These are phyloP conservation scores for Clavelina lepadiformis DNA, from an alignment of 23 tunicate species.

Conservation along the genomic window DNA sequence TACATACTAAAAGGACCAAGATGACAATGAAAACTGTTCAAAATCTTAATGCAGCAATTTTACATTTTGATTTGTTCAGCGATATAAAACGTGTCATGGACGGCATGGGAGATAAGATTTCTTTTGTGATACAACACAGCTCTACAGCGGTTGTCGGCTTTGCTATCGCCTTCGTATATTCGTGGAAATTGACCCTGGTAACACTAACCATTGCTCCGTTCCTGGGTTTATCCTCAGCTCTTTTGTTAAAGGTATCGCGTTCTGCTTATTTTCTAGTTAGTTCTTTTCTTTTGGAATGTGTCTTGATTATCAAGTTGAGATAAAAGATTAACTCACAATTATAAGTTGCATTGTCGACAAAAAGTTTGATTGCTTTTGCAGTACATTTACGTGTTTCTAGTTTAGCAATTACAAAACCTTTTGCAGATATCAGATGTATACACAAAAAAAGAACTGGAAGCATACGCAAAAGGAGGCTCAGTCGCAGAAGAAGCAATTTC, in stretches of 20 bases:
- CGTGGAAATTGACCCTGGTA: conserved; percentile 76
- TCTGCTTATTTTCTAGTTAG: no score
- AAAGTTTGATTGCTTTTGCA: no score
- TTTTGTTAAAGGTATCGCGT: conserved; percentile 38
- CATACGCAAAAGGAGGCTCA: conserved; percentile 35
- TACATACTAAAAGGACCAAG: no score
- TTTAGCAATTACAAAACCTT: background rate
- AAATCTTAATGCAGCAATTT: no score
- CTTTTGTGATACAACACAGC: conserved; percentile 37
- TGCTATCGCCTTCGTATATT: conserved; percentile 33
- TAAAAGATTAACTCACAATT: no score
- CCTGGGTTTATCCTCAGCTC: conserved; percentile 17
- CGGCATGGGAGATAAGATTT: conserved; percentile 67
- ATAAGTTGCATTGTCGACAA: no score
- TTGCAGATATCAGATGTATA: conserved; percentile 26
- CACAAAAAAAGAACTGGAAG: conserved; percentile 24
- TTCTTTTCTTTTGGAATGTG: no score
- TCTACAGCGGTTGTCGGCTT: conserved; percentile 38
- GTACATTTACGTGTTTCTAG: no score
- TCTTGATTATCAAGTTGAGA: no score
- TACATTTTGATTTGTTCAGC: conserved; percentile 17
- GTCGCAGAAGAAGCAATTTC: conserved; percentile 43
- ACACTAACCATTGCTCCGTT: conserved; percentile 49
- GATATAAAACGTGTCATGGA: conserved; percentile 62
- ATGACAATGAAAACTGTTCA: no score